Base-by-base conservation (phyloP, 2,888 invertebrate species). In the Drosophila atripex region DNA sequence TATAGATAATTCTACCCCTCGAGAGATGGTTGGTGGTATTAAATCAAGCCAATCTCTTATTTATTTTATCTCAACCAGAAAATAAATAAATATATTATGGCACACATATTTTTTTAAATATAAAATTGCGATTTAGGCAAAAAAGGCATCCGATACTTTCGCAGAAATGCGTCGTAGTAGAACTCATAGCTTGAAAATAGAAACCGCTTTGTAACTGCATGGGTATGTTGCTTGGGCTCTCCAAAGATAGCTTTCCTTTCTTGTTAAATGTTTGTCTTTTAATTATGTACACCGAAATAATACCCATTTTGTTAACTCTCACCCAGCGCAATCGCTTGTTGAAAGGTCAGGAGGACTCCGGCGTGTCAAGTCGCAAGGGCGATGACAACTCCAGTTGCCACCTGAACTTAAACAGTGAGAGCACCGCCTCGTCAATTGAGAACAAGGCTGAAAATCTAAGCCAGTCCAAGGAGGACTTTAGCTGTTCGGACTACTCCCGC, bases 391-490 rank as follows among this genome's bases (percentile, higher is more conserved):
- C 91, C 0, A 93, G 93, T 60, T 90, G 89, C 18, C 92, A 93
- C 76, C 91, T 93, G 1, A 93, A 93, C 77, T 91, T 92, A 1
- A 93, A 93, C 64, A 92, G 92, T 73, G 93, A 93, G 77, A 92
- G 78, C 25, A 88, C 79, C 4, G 73, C 93, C 53, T 93, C 93
- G 4, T 93, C 93, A 1, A 90, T 90, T 43, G 90, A 91, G 52
- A 91, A 90, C 79, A 88, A 75, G 28, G 18, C 76, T 2, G 90
- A 90, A 38, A 89, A 89, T 72, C 70, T 89, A 57, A 89, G 88
- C 58, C 89, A 89, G 72, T 90, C 89, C 1, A 90, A 91, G 68
- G 90, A 90, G 59, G 91, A 91, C 61, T 78, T 78, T 28, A 88
- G 90, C 71, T 89, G 88, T 61, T 89, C 91, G 16, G 71, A 94